These are phyloP conservation scores for Leucania comma DNA, from an alignment of 2,888 invertebrate genomes.

Conservation along the genomic window DNA sequence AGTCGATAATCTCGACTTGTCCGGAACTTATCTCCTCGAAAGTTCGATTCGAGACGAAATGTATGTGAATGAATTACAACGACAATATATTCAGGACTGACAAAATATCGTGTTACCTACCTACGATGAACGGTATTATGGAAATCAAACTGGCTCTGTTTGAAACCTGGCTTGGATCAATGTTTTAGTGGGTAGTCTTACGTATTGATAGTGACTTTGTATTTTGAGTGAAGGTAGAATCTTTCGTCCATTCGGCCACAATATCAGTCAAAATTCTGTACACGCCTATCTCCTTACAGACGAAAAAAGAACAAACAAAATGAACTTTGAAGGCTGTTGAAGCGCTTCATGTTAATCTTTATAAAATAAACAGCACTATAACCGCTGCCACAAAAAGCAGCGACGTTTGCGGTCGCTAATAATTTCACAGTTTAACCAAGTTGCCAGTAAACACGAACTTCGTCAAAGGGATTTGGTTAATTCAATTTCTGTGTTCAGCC, in stretches of 20 bases:
- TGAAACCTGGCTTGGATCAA: conserved; percentile 41
- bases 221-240: background rate
- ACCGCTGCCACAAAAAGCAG: conserved; percentile 67
- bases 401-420: conserved; percentile 74
- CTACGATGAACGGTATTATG: conserved; percentile 53
- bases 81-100: conserved; percentile 64
- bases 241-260: background rate
- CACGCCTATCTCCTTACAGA: background rate
- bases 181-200: conserved; percentile 18
- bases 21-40: conserved; percentile 73
- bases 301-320: conserved; percentile 15
- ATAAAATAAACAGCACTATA: conserved; percentile 66
- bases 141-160: conserved; percentile 48
- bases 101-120: conserved; percentile 56
- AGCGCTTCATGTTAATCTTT: conserved; percentile 61
- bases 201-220: conserved; percentile 15
- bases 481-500: conserved; percentile 83
- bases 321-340: conserved; percentile 35
- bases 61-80: conserved; percentile 62
- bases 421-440: conserved; percentile 79
- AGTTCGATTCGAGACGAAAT: conserved; percentile 69
- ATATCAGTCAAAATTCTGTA: background rate
- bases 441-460: conserved; percentile 82
- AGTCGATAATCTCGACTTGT: conserved; percentile 79
- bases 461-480: conserved; percentile 84